Base-by-base conservation (phyloP, 2,888 invertebrate genomes). In the Epirrhoe tristata region DNA sequence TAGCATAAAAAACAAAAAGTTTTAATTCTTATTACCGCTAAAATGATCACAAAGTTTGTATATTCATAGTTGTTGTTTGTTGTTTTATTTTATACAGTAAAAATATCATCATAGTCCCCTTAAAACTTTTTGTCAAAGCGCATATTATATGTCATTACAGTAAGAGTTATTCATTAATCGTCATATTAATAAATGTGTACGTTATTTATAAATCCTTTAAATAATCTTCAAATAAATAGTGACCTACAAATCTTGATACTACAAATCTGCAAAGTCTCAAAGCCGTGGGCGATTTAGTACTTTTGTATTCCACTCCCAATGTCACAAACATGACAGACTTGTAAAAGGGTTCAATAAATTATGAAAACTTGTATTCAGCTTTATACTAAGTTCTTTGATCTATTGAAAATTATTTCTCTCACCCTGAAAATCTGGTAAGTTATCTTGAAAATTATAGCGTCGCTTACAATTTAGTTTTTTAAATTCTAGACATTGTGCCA, bases 281-380 rank as follows among this genome's bases (percentile, higher is more conserved):
- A 63, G 63, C 58, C 63, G 32, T 24, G n/a, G 53, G 63, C 58
- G 58, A 58, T 66, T 61, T 54, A 39, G 53, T 36, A 66, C 66
- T 61, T 66, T 62, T 46, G 59, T 63, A 55, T 53, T 58, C 43
- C 58, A 58, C 53, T 58, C 52, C 57, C 58, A 16, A 63, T 48
- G 63, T 63, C 63, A 63, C 58, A 63, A 58, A 63, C 63, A 63
- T 48, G 63, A 8, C 52, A 48, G 43, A n/a, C 53, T 53, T 46
- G n/a, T 63, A 34, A 63, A 63, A 63, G 63, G 63, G 63, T 63
- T 63, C 52, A 58, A 63, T 57, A 46, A 63, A 46, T 63, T 63
- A 63, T 17, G 24, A 36, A 8, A 36, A 58, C 63, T 43, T 63
- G 56, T 51, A 32, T 14, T 56, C 43, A 51, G 12, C 16, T 5